Conservation (phyloP, 2,797 vertebrate genomes). For the Myotis myotis region DNA sequence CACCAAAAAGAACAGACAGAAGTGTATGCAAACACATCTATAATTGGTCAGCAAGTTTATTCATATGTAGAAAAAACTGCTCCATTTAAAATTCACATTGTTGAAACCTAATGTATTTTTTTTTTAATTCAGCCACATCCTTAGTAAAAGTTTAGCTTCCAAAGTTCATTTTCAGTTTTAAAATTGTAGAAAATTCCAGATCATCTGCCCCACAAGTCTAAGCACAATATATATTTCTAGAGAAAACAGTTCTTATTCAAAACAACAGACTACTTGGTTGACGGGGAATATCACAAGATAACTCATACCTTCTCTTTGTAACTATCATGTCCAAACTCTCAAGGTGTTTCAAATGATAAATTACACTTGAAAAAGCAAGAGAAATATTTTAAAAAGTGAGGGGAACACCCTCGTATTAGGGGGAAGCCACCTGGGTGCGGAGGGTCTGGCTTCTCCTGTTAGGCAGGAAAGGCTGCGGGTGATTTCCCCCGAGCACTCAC, state of each 20-base stretch:
- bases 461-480: not conserved
- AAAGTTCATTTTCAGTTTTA: constrained; percentile 3
- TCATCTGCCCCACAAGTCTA: not conserved
- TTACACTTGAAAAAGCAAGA: not conserved
- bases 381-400: not conserved
- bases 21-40: not conserved
- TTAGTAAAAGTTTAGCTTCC: not conserved
- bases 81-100: constrained; percentile 29
- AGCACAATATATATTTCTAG: not conserved
- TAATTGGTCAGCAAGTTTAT: constrained; percentile 3
- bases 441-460: not conserved
- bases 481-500: constrained; percentile 45
- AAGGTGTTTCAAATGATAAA: constrained; percentile 41
- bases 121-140: not conserved
- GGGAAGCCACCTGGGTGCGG: not conserved
- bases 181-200: constrained; percentile 21
- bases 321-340: not conserved
- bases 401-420: not conserved
- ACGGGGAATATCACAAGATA: not conserved
- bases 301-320: not conserved
- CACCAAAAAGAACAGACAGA: not conserved
- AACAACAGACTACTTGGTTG: not conserved
- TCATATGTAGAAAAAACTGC: not conserved
- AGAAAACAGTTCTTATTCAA: not conserved
- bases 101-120: not conserved